phyloP scores from a whole-genome alignment of 2,113 vertebrate species.

The Oryzias curvinotus region DNA sequence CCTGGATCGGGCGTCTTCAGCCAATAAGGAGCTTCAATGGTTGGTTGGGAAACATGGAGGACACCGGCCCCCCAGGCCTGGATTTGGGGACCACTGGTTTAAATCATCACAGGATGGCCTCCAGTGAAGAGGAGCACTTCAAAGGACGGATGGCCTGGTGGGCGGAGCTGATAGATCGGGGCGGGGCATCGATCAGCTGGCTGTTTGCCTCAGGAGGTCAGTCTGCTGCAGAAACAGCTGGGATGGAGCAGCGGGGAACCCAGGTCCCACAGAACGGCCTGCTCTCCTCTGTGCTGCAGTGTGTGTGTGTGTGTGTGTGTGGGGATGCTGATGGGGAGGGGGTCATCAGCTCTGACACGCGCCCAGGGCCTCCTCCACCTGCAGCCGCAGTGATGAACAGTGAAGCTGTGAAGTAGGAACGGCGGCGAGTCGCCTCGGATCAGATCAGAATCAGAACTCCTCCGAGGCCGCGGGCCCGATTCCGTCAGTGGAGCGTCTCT shows the following conservation, averaged over 20 bases:
- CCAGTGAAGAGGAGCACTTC: slow-evolving; percentile 25
- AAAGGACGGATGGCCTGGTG: neutral
- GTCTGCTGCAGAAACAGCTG: slow-evolving; percentile 24
- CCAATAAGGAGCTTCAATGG: too few species aligned
- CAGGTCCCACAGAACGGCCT: too few species aligned
- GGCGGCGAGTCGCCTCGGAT: slow-evolving; percentile 45
- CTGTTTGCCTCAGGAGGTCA: slow-evolving; percentile 6
- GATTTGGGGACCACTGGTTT: too few species aligned
- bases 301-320: too few species aligned
- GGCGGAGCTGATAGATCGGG: slow-evolving; percentile 12
- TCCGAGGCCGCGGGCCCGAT: slow-evolving; percentile 11
- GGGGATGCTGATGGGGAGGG: slow-evolving; percentile 15
- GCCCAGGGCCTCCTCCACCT: slow-evolving; percentile 30
- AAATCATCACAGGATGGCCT: slow-evolving; percentile 31
- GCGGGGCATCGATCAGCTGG: slow-evolving; percentile 20
- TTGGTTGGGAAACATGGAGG: too few species aligned
- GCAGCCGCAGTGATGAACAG: slow-evolving; percentile 38
- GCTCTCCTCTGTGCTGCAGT: too few species aligned
- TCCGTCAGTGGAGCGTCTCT: slow-evolving; percentile 18
- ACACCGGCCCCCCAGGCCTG: too few species aligned
- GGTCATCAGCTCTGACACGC: slow-evolving; percentile 18
- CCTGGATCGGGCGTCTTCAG: too few species aligned
- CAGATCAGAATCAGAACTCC: slow-evolving; percentile 17
- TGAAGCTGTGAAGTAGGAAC: slow-evolving; percentile 59
- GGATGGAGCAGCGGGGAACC: slow-evolving; percentile 13